Conservation (phyloP, 1,140 invertebrate species). For the Trichonephila clavata region DNA sequence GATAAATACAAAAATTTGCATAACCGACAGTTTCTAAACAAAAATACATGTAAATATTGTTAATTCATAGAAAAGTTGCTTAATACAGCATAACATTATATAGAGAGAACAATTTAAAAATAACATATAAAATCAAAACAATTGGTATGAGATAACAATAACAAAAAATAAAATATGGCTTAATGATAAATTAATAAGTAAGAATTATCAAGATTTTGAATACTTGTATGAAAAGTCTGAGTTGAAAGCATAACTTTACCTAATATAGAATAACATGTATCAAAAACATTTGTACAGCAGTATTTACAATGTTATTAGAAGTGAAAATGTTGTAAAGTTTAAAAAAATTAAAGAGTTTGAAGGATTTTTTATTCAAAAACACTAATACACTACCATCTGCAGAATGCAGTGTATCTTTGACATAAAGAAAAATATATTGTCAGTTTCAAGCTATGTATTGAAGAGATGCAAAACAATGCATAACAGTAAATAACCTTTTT, state of each 20-base stretch:
- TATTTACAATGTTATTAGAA: conserved; percentile 73
- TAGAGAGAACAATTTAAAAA: conserved; percentile 8
- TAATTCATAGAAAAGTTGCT: conserved; percentile 12
- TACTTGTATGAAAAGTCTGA: conserved; percentile 65
- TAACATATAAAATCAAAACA: not conserved
- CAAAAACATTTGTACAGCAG: conserved; percentile 75
- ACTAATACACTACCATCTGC: conserved; percentile 66
- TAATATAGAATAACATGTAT: conserved; percentile 76
- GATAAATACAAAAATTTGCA: conserved; percentile 47
- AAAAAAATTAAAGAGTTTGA: conserved; percentile 72
- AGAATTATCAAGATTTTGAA: conserved; percentile 19
- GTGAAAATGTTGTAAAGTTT: conserved; percentile 66
- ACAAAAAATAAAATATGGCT: conserved; percentile 16
- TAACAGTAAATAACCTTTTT: too few relatives aligned
- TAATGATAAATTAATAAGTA: conserved; percentile 8
- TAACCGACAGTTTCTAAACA: conserved; percentile 6
- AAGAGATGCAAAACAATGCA: not conserved
- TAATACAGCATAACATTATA: conserved; percentile 7
- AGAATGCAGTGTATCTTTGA: conserved; percentile 53
- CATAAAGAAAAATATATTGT: conserved; percentile 56
- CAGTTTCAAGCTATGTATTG: conserved; percentile 58
- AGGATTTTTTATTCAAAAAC: conserved; percentile 64
- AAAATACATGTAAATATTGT: conserved; percentile 28
- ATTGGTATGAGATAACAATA: not conserved
- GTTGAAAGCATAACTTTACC: conserved; percentile 63